A percentile compares a stretch with the other conserved stretches of the same genome.
Conservation (phyloP, 2,797 vertebrate genomes). For the Lutjanus campechanus region DNA sequence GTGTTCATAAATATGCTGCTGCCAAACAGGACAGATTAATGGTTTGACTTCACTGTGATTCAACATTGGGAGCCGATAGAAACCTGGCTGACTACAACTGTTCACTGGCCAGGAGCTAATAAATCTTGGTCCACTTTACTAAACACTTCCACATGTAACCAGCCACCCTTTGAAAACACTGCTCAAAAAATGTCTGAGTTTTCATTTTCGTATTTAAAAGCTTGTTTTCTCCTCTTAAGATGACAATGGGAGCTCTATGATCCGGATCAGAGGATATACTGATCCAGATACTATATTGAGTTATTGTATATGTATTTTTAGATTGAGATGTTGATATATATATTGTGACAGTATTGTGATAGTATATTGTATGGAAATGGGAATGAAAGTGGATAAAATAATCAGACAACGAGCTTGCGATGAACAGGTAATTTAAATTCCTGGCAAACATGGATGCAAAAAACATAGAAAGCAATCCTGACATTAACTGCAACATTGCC, state of each 20-base stretch:
- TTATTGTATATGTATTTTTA: neutral
- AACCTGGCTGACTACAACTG: neutral
- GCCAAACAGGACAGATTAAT: neutral
- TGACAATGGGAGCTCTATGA: neutral
- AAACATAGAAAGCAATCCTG: too few species aligned
- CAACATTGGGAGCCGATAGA: neutral
- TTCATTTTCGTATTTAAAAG: neutral
- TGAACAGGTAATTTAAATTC: too few species aligned
- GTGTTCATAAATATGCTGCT: slow-evolving; percentile 36
- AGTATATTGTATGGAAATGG: neutral
- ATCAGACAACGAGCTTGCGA: too few species aligned
- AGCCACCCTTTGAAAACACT: neutral
- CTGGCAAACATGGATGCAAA: too few species aligned
- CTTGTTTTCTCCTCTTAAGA: neutral
- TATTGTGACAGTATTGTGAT: neutral
- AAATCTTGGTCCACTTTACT: neutral
- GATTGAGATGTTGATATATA: neutral
- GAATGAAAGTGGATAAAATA: neutral
- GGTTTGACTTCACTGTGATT: neutral
- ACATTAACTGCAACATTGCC: too few species aligned
- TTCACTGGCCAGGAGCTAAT: neutral
- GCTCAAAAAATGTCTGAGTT: neutral
- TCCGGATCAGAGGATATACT: neutral
- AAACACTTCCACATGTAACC: slow-evolving; percentile 6
- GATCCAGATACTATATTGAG: neutral